These are phyloP conservation scores for Mechanitis mazaeus DNA, from an alignment of 2,888 invertebrate genomes.

Conservation along the genomic window DNA sequence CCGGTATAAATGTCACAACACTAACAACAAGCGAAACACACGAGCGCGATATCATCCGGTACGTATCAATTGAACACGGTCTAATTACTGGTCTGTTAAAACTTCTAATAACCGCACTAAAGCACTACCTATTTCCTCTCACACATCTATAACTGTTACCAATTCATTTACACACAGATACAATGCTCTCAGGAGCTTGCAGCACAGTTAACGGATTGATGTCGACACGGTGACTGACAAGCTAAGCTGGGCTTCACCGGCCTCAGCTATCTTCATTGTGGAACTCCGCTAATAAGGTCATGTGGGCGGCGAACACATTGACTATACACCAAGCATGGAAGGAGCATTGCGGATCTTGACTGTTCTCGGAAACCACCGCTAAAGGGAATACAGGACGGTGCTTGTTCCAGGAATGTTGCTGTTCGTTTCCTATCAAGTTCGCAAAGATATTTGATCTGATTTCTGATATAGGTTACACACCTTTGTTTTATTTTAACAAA, in stretches of 20 bases:
- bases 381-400: slow-evolving; percentile 64
- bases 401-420: slow-evolving; percentile 46
- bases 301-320: slow-evolving; percentile 52
- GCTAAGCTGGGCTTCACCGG: slow-evolving; percentile 37
- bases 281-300: slow-evolving; percentile 34
- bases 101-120: slow-evolving; percentile 10
- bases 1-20: no score
- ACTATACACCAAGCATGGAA: slow-evolving; percentile 42
- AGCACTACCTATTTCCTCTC: slow-evolving; percentile 50
- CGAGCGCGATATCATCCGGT: no score
- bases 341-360: slow-evolving; percentile 52
- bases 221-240: slow-evolving; percentile 62
- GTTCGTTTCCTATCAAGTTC: slow-evolving; percentile 39
- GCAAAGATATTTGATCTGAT: slow-evolving; percentile 8
- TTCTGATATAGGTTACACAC: background rate
- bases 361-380: slow-evolving; percentile 60
- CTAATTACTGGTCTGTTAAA: background rate
- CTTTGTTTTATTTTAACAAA: background rate
- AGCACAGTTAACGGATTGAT: slow-evolving; percentile 57
- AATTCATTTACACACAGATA: slow-evolving; percentile 42
- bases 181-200: no score
- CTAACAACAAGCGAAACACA: no score
- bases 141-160: slow-evolving; percentile 46
- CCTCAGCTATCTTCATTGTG: background rate
- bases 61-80: slow-evolving; percentile 8